phyloP scores from a whole-genome alignment of 2,797 vertebrate genomes.

The Enoplosus armatus region DNA sequence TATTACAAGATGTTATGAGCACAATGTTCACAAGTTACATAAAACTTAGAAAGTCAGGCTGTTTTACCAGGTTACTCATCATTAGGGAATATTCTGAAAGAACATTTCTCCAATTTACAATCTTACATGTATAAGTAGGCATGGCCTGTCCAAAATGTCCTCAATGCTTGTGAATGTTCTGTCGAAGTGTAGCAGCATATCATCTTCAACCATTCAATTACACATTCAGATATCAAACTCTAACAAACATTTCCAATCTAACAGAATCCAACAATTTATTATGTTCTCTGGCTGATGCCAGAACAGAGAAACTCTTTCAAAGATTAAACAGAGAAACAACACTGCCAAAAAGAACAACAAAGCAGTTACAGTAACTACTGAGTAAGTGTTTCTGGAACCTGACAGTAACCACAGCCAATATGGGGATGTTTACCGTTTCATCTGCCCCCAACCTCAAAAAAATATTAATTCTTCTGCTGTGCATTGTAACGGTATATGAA shows the following conservation, averaged over 20 bases:
- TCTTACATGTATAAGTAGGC: neutral
- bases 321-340: constrained; percentile 12
- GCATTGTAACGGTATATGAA: neutral
- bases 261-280: neutral
- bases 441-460: neutral
- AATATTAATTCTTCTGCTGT: constrained; percentile 8
- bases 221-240: neutral
- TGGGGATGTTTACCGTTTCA: neutral
- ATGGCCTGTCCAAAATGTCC: neutral
- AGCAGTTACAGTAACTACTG: neutral
- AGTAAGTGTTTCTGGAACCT: constrained; percentile 10
- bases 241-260: neutral
- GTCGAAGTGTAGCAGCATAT: neutral
- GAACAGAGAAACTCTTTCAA: constrained; percentile 12
- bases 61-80: neutral
- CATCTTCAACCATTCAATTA: neutral
- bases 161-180: neutral
- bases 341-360: constrained; percentile 21
- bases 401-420: neutral
- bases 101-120: neutral
- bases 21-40: constrained; percentile 1
- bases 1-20: neutral
- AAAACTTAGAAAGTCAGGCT: no score
- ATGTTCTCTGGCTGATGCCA: neutral
- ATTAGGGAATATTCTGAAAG: neutral